Base-by-base conservation (phyloP, 1,140 invertebrate species). In the Zaprionus nigranus region DNA sequence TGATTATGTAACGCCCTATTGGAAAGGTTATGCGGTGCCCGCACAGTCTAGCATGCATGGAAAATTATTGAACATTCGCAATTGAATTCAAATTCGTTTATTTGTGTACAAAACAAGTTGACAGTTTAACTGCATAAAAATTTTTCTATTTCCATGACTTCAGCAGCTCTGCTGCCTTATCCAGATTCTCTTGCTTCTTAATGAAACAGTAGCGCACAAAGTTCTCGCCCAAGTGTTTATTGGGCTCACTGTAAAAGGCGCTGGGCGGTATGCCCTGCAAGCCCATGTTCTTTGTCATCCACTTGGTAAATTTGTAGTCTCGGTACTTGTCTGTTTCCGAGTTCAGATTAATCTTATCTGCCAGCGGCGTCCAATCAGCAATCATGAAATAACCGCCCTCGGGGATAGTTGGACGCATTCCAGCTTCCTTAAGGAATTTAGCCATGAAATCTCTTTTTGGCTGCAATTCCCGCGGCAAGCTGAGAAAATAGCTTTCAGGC, bases 301-400 rank as follows among this genome's bases (percentile, higher is more conserved):
- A 99, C 93, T 98, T 97, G 0, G 97, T 97, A 93, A 99, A 99
- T 82, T 95, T 95, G 91, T 98, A 99, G 93, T 99, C 98, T 76
- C 96, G 96, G 77, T 96, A 94, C 79, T 94, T 92, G 82, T 98
- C 96, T 0, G 80, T 93, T 93, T 97, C 96, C 12, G 94, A 92
- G 2, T 93, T 93, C 5, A 97, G 91, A 85, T 96, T 94, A 0
- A 96, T 93, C 84, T 95, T 95, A 28, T 93, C 92, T 36, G 93
- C 95, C 75, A 98, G 93, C 6, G 94, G 93, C n/a, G 95, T 95
- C 95, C 98, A 99, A 93, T 99, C 97, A 3, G 98, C 98, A 12
- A 99, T 91, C 94, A 99, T 97, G 92, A 99, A 99, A 93, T 99
- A 99, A 0, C 99, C 99, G 15, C 97, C 98, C 75, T 99, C 97